phyloP scores from a whole-genome alignment of 1,140 invertebrate genomes.

The Lucilia cuprina region DNA sequence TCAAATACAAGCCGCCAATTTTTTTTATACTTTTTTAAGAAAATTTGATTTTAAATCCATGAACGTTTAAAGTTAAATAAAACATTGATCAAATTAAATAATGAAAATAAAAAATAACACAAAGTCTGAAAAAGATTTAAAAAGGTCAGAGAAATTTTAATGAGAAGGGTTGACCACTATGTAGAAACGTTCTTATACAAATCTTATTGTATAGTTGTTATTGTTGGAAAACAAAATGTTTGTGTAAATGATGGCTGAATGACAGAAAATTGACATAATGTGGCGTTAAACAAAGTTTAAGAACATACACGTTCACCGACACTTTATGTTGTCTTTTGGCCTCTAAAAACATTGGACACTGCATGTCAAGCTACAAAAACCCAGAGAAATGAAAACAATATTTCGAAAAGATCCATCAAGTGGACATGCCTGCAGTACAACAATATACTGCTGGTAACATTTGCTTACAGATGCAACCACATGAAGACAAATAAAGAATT shows the following conservation, averaged over 20 bases:
- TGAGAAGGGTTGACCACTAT: neutral
- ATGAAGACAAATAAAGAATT: neutral
- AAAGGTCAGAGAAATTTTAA: neutral
- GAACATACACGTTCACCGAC: slow-evolving; percentile 2
- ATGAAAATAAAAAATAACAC: neutral
- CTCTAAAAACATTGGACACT: neutral
- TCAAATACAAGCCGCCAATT: neutral
- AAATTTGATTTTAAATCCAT: neutral
- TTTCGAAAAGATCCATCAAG: neutral
- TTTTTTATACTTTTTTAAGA: neutral
- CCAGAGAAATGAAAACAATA: neutral
- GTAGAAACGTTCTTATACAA: neutral
- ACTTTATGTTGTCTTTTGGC: neutral
- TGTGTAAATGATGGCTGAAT: slow-evolving; percentile 18
- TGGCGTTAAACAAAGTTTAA: slow-evolving; percentile 33
- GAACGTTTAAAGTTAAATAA: neutral
- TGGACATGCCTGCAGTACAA: neutral
- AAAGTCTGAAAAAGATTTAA: neutral
- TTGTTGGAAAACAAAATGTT: neutral
- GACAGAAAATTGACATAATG: slow-evolving; percentile 34
- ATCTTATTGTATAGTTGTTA: too few species aligned
- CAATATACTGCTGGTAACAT: slow-evolving; percentile 13
- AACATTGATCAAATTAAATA: neutral
- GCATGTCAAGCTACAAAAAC: neutral
- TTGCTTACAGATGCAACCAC: slow-evolving; percentile 27